phyloP scores from a whole-genome alignment of 2,113 vertebrate genomes.

The Mirza zaza region DNA sequence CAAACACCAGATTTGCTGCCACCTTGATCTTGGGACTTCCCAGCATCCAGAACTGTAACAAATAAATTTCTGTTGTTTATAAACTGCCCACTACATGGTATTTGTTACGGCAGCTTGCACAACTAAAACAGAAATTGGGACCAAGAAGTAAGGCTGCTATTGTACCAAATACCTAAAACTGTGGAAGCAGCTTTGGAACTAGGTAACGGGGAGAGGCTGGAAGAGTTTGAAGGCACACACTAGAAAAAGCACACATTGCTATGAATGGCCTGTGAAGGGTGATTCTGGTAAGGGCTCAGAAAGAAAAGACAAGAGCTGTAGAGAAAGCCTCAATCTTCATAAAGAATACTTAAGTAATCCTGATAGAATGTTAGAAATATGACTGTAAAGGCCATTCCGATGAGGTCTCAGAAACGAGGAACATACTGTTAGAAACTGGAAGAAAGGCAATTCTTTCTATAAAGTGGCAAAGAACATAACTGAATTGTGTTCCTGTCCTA shows the following conservation, averaged over 20 bases:
- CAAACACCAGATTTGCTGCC: neutral
- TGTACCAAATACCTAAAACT: neutral
- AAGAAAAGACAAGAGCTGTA: neutral
- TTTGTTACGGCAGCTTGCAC: neutral
- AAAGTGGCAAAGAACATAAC: too few relatives aligned
- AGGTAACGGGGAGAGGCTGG: neutral
- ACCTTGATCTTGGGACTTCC: neutral
- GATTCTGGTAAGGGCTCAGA: neutral
- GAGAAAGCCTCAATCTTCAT: neutral
- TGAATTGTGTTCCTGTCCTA: too few relatives aligned
- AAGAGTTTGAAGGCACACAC: neutral
- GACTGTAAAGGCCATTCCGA: neutral
- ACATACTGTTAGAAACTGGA: too few relatives aligned
- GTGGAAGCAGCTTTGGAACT: neutral
- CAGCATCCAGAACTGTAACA: neutral
- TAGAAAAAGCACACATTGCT: neutral
- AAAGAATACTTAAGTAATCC: neutral
- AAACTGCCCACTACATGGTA: neutral
- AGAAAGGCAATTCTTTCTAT: too few relatives aligned
- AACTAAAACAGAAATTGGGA: neutral
- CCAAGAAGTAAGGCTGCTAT: neutral
- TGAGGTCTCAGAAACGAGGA: neutral
- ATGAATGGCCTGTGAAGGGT: neutral
- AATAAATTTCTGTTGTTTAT: neutral
- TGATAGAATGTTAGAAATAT: neutral